Conservation (phyloP, 2,113 vertebrate species). For the Gila orcuttii region DNA sequence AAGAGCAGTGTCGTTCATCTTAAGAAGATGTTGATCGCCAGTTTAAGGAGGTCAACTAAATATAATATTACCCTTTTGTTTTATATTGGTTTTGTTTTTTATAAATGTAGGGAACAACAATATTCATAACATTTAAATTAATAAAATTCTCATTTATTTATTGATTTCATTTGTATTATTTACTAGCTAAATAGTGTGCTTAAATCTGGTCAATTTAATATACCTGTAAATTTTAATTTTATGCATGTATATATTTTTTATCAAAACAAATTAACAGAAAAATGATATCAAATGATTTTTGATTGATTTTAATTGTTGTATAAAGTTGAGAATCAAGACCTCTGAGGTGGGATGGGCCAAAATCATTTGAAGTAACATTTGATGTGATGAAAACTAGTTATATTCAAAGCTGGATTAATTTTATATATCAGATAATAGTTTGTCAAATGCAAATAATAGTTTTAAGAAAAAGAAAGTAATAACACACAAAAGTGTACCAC, state of each 20-base stretch:
- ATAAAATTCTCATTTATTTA: neutral
- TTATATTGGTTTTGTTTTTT: neutral
- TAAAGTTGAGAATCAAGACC: neutral
- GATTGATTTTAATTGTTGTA: neutral
- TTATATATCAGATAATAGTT: neutral
- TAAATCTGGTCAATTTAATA: too few species aligned
- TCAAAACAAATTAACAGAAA: too few species aligned
- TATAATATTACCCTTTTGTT: neutral
- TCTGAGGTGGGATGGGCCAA: neutral
- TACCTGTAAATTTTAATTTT: too few species aligned
- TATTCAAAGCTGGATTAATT: neutral
- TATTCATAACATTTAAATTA: neutral
- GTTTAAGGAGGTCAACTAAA: neutral
- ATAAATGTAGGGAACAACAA: neutral
- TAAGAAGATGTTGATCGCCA: neutral
- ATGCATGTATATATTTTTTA: too few species aligned
- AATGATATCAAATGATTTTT: neutral
- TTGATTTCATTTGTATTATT: neutral
- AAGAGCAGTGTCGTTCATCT: neutral
- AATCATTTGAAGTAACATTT: neutral
- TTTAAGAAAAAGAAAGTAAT: neutral
- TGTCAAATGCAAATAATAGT: neutral
- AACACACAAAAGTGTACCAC: neutral
- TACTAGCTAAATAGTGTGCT: too few species aligned
- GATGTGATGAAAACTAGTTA: neutral